phyloP scores from a whole-genome alignment of 2,888 invertebrate species.

The Unio delphinus region DNA sequence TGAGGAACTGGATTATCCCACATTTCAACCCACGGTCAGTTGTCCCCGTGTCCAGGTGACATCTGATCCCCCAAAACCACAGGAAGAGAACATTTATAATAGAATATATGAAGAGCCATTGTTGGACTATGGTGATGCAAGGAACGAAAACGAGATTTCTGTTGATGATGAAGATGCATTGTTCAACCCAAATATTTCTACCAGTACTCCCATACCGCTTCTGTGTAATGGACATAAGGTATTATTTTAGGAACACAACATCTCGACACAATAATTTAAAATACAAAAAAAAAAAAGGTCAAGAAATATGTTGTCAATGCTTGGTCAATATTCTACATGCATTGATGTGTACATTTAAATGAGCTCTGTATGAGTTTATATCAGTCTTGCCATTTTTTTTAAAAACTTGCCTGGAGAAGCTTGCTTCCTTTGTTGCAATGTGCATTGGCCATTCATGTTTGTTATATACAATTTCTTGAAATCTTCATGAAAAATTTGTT shows the following conservation, averaged over 20 bases:
- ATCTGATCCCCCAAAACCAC: conserved; percentile 15
- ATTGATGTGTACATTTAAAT: too few species aligned
- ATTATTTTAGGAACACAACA: not conserved
- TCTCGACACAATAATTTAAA: too few species aligned
- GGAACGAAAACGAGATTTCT: conserved; percentile 46
- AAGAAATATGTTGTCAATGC: too few species aligned
- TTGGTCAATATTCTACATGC: too few species aligned
- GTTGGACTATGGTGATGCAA: conserved; percentile 32
- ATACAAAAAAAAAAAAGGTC: too few species aligned
- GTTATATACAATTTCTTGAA: too few species aligned
- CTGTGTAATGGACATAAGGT: conserved; percentile 52
- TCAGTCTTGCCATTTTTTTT: too few species aligned
- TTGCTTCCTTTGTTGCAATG: too few species aligned
- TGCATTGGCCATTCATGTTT: too few species aligned
- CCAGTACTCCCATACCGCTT: conserved; percentile 57
- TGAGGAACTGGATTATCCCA: conserved; percentile 39
- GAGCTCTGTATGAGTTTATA: too few species aligned
- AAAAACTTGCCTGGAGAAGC: too few species aligned
- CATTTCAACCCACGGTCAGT: conserved; percentile 23
- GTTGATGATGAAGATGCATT: conserved; percentile 35
- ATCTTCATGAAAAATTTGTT: too few species aligned
- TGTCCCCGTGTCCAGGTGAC: conserved; percentile 24
- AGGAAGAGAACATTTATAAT: conserved; percentile 16
- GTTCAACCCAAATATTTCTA: conserved; percentile 28
- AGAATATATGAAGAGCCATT: conserved; percentile 30